phyloP scores from a whole-genome alignment of 2,797 vertebrate genomes.

The Acrocephalus scirpaceus region DNA sequence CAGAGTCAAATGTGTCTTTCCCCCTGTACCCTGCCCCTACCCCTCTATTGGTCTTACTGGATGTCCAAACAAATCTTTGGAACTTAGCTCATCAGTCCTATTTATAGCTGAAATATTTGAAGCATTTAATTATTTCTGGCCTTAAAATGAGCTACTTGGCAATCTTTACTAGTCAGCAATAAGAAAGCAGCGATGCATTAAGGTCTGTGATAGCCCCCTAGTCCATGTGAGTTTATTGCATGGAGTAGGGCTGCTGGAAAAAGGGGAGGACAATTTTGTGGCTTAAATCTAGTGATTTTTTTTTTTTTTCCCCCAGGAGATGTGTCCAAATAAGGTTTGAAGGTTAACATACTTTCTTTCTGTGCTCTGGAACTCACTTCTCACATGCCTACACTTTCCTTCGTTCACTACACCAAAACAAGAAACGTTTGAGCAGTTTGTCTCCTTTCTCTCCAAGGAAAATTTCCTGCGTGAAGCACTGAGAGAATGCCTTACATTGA shows the following conservation, averaged over 20 bases:
- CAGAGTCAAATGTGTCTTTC: neutral
- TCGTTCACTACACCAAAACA: neutral
- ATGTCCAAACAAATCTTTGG: neutral
- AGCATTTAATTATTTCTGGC: slow-evolving; percentile 61
- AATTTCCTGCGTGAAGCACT: neutral
- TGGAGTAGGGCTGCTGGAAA: neutral
- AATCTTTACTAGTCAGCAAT: neutral
- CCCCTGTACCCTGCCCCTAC: neutral
- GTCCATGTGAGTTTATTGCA: neutral
- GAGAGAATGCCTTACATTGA: neutral
- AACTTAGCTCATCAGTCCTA: slow-evolving; percentile 20
- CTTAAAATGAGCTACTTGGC: slow-evolving; percentile 57
- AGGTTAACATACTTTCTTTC: neutral
- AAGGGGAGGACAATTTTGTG: neutral
- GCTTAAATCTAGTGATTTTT: neutral
- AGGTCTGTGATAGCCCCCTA: neutral
- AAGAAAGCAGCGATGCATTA: slow-evolving; percentile 4
- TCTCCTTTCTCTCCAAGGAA: neutral
- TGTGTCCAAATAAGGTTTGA: slow-evolving; percentile 7
- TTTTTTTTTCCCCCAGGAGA: neutral
- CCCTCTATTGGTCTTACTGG: neutral
- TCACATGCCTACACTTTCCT: neutral
- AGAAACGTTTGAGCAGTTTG: neutral
- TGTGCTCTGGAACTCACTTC: neutral
- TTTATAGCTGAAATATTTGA: slow-evolving; percentile 58